phyloP scores from a whole-genome alignment of 92 coral and sea anemone species.

The Paramuricea clavata region DNA sequence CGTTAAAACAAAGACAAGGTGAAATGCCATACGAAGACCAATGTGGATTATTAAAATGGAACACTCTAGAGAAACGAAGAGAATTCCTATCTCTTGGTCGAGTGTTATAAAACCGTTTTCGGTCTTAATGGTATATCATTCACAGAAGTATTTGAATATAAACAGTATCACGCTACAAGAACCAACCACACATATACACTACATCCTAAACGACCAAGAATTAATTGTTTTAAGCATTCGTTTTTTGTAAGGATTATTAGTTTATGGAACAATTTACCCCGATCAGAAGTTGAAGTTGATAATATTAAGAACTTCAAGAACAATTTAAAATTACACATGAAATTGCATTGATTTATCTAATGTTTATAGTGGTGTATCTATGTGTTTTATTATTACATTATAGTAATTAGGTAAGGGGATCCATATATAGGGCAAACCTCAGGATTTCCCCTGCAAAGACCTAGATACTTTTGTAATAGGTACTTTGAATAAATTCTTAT shows the following conservation, averaged over 20 bases:
- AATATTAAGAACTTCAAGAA: neutral
- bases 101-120: conserved; percentile 64
- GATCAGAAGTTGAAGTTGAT: neutral
- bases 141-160: neutral
- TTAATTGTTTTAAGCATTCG: neutral
- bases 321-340: too few relatives aligned
- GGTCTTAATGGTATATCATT: too few relatives aligned
- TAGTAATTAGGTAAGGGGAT: too few relatives aligned
- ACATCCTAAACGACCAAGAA: neutral
- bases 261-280: neutral
- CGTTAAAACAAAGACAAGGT: conserved; percentile 43
- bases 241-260: neutral
- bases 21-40: too few relatives aligned
- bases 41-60: too few relatives aligned
- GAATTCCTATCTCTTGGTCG: conserved; percentile 50
- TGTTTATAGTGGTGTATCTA: too few relatives aligned
- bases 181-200: neutral
- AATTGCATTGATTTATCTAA: too few relatives aligned
- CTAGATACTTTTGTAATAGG: too few relatives aligned
- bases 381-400: too few relatives aligned
- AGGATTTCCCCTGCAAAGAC: too few relatives aligned
- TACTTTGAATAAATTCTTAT: too few relatives aligned
- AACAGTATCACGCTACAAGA: neutral
- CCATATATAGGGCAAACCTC: too few relatives aligned
- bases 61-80: conserved; percentile 47